phyloP scores from a whole-genome alignment of 2,113 vertebrate species.

The Anas platyrhynchos region DNA sequence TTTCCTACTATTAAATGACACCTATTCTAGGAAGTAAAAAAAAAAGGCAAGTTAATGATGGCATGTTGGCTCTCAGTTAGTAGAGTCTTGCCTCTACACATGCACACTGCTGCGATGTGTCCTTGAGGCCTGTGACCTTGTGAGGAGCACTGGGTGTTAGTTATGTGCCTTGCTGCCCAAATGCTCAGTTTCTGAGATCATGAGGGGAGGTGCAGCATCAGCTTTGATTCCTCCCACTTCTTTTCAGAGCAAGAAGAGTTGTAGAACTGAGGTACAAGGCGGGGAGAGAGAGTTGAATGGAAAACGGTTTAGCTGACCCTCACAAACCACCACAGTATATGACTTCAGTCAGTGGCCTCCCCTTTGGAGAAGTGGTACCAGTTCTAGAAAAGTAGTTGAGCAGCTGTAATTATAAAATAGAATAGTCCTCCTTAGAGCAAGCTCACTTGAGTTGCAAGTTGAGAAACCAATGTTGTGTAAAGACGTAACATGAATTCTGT shows the following conservation, averaged over 20 bases:
- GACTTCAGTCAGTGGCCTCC: not conserved
- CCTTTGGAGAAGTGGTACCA: not conserved
- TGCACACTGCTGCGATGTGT: not conserved
- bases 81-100: not conserved
- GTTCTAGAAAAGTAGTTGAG: not conserved
- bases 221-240: not conserved
- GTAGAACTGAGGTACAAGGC: not conserved
- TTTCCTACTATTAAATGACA: not conserved
- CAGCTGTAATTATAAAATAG: not conserved
- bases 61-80: not conserved
- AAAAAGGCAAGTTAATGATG: not conserved
- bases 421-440: not conserved
- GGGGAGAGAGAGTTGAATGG: not conserved
- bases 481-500: not conserved
- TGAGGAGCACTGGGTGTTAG: not conserved
- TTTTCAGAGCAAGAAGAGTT: not conserved
- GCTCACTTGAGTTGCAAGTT: not conserved
- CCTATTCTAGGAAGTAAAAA: not conserved
- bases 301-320: not conserved
- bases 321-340: not conserved
- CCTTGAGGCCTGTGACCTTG: slow-evolving; percentile 21
- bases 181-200: slow-evolving; percentile 41
- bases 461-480: not conserved
- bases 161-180: not conserved
- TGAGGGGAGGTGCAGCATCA: not conserved